Evolutionary conservation across 1,140 invertebrate genomes (phyloP), one percentile per base, ranked within the genome.

Genomic region (Diabrotica undecimpunctata): DNA sequence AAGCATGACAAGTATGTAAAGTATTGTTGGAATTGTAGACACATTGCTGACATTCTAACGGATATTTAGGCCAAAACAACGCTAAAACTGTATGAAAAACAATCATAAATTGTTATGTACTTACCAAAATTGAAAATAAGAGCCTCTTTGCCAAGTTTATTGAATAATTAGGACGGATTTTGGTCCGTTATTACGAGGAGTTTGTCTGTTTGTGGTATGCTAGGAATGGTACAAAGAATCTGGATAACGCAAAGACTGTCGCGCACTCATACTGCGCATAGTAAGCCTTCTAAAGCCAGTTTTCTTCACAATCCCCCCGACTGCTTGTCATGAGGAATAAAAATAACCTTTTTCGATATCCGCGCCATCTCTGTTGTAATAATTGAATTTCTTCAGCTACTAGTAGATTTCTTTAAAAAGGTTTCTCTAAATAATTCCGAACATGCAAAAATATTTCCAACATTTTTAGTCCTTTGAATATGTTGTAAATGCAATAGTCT

Each of bases 221-320:
- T 84, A 91, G 88, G 91, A 92, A 92, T 93, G 90, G 88, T 90
- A 92, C 90, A 92, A 93, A 92, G 91, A 93, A 92, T 93, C 90
- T 86, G 85, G 89, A 92, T 89, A 91, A 93, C 90, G 90, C 90
- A 90, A 85, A 85, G 84, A 83, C 85, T 84, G 86, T 82, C 87
- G 90, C 90, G 90, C 90, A 91, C 82, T 84, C 83, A 82, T 81
- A 85, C 83, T 86, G 89, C 90, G 90, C 90, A 91, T 87, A 82
- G 83, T 84, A 85, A 86, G 84, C 83, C 80, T 73, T 75, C 65
- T 61, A 70, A 69, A 83, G 82, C 69, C 66, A 62, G 76, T 76
- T 75, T 70, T 72, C 64, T 69, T 69, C 73, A 70, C 54, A 61
- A 13, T 54, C 69, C 56, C 65, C 56, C n/a, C 65, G 62, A 62